phyloP scores from a whole-genome alignment of 2,888 invertebrate genomes.

The Orthosia cruda region DNA sequence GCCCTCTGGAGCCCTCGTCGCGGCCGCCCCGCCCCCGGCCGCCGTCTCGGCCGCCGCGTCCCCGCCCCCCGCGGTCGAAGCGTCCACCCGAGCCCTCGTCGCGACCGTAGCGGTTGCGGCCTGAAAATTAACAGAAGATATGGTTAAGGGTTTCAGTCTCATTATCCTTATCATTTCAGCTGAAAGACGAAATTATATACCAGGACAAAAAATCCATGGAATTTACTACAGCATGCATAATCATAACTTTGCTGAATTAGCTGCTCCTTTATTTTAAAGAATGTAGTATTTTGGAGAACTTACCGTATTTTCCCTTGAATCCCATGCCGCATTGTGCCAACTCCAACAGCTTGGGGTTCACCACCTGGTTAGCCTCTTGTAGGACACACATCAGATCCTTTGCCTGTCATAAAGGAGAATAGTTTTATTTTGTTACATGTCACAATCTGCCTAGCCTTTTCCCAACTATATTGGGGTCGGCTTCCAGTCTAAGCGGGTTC shows the following conservation, averaged over 20 bases:
- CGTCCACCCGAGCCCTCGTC: slow-evolving; percentile 86
- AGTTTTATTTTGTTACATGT: neutral
- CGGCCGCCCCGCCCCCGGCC: slow-evolving; percentile 65
- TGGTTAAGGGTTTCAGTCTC: neutral
- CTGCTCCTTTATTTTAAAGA: neutral
- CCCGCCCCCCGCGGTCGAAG: slow-evolving; percentile 37
- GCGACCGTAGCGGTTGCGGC: slow-evolving; percentile 81
- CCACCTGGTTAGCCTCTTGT: slow-evolving; percentile 98
- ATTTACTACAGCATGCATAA: neutral
- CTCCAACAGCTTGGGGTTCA: slow-evolving; percentile 97
- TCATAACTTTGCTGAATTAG: neutral
- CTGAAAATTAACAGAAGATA: slow-evolving; percentile 64
- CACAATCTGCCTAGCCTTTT: no score
- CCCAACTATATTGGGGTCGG: no score
- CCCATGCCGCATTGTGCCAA: slow-evolving; percentile 92
- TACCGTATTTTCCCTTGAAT: slow-evolving; percentile 89
- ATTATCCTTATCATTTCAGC: neutral
- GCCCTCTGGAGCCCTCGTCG: slow-evolving; percentile 84
- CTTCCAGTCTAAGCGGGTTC: no score
- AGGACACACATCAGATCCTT: slow-evolving; percentile 97
- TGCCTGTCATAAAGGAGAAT: slow-evolving; percentile 88
- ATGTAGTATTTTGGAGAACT: slow-evolving; percentile 49
- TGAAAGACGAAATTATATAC: no score
- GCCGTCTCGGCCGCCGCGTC: slow-evolving; percentile 42
- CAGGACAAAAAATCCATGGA: neutral